These are phyloP conservation scores for Chrysodeixis includens DNA, from an alignment of 2,888 invertebrate species.

Conservation along the genomic window DNA sequence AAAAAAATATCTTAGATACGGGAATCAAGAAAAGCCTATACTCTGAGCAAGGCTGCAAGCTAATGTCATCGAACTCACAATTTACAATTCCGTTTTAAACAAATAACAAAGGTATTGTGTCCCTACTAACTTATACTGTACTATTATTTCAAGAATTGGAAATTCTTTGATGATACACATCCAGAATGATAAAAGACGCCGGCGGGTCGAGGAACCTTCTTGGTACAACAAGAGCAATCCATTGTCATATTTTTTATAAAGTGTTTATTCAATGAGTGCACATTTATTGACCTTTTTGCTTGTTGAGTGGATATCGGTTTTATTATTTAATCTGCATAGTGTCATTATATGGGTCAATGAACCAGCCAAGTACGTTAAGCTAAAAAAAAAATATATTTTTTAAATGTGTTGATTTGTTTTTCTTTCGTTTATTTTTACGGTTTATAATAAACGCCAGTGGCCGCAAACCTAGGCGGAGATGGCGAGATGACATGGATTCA, in stretches of 20 bases:
- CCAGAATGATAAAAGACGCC: neutral
- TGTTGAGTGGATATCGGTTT: neutral
- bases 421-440: no score
- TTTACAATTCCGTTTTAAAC: neutral
- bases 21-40: no score
- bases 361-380: no score
- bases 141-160: neutral
- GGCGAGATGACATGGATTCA: no score
- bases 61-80: neutral
- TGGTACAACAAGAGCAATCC: neutral
- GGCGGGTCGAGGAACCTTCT: neutral
- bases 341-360: no score
- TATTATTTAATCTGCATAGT: no score
- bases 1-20: no score
- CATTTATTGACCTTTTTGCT: neutral
- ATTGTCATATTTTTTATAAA: neutral
- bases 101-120: neutral
- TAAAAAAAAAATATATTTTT: no score
- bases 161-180: neutral
- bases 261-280: neutral
- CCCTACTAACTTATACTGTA: neutral
- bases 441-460: no score
- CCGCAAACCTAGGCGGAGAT: no score
- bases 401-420: no score
- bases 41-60: no score